phyloP scores from a whole-genome alignment of 2,797 vertebrate genomes.

The Gymnothorax reevesii region DNA sequence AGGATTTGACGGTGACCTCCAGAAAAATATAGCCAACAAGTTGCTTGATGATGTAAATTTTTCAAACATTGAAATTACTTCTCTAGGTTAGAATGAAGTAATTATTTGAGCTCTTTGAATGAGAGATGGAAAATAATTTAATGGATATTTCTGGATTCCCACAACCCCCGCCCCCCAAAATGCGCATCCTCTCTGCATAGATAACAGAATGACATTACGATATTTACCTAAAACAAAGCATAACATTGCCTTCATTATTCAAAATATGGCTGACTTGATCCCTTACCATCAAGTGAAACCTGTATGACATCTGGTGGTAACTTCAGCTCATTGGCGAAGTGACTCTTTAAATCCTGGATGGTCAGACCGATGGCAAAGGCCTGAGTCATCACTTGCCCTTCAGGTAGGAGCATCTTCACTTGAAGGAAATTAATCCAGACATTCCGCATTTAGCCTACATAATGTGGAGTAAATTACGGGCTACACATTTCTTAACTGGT shows the following conservation, averaged over 20 bases:
- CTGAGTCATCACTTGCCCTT: conserved; percentile 76
- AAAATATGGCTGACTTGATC: background rate
- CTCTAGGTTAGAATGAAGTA: too few relatives aligned
- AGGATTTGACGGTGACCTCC: too few relatives aligned
- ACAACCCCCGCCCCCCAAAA: too few relatives aligned
- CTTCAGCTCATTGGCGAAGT: conserved; percentile 73
- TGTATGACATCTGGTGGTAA: conserved; percentile 72
- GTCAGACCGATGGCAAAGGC: conserved; percentile 73
- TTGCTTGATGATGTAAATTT: too few relatives aligned
- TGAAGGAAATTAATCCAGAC: conserved; percentile 9
- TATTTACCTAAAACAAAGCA: background rate
- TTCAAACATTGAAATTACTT: too few relatives aligned
- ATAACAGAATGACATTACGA: background rate
- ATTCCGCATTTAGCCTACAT: background rate
- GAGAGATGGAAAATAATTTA: background rate
- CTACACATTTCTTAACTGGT: background rate
- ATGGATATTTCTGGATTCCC: background rate
- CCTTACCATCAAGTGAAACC: conserved; percentile 69
- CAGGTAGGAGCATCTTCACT: conserved; percentile 83
- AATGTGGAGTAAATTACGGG: background rate
- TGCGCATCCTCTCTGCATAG: background rate
- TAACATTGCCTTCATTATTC: background rate
- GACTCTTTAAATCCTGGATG: conserved; percentile 71
- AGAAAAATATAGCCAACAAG: too few relatives aligned
- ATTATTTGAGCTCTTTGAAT: background rate